Evolutionary conservation across 2,113 vertebrate genomes (phyloP), one percentile per base, ranked within the genome.

Genomic region (Lepisosteus osseus): DNA sequence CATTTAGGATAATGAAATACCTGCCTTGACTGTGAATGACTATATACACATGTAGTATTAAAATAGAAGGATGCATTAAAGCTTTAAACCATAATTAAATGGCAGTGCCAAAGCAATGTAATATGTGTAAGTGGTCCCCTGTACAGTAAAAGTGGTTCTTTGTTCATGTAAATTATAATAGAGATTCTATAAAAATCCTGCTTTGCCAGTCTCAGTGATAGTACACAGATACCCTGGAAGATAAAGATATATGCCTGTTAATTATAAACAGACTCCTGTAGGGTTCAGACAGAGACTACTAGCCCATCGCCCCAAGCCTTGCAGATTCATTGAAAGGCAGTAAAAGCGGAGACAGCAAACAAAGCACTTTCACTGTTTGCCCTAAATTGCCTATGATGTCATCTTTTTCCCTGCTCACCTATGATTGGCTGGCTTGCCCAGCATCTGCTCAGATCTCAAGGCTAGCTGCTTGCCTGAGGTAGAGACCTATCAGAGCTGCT

Each of bases 361-460:
- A 76, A 80, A 91, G 84, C 72, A 67, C 79, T 88, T 59, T 40
- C 82, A 78, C 45, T 81, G n/a, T 79, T 89, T 92, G 89, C 89
- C 89, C 88, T 73, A 78, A 91, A 92, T 92, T 91, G 90, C 92
- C 90, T 94, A 92, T 99, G 95, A 96, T 94, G 94, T 96, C 95
- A 96, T 92, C 87, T 84, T 91, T 95, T 91, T 84, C 79, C 79
- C 79, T 70, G 75, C 79, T 70, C 77, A 88, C 83, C 45, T 77
- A 80, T 69, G 80, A 96, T 93, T 95, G 94, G 96, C 89, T 92
- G 85, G 67, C 42, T 74, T 73, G 78, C 77, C 75, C 90, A 95
- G 94, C 95, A 97, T 95, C 94, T 95, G 94, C 92, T 90, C 87
- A 83, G 88, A 85, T 89, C 93, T 86, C 86, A 90, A 90, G 86